Evolutionary conservation across 2,888 invertebrate species (phyloP).

Genomic region (Nymphalis polychloros): DNA sequence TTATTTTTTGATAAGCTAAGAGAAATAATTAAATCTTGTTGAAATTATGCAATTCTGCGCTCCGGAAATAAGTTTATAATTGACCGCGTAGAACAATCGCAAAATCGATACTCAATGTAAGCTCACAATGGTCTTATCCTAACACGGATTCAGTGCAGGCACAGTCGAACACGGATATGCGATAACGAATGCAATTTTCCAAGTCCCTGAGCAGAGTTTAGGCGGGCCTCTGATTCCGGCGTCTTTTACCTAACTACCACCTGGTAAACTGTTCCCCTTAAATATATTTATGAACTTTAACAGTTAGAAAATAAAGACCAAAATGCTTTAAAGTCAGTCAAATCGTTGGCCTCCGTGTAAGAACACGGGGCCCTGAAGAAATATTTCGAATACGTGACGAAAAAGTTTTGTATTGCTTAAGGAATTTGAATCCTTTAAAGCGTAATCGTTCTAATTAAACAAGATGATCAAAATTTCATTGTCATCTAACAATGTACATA

Average conservation of each 20-base stretch:
- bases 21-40: not conserved
- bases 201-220: constrained; percentile 75
- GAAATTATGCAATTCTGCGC: constrained; percentile 2
- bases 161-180: constrained; percentile 69
- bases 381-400: constrained; percentile 33
- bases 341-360: constrained; percentile 15
- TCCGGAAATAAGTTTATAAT: constrained; percentile 17
- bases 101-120: constrained; percentile 37
- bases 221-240: constrained; percentile 61
- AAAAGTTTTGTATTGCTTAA: constrained; percentile 29
- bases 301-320: constrained; percentile 9
- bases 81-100: constrained; percentile 27
- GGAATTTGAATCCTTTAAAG: constrained; percentile 25
- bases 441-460: constrained; percentile 26
- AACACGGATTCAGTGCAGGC: constrained; percentile 34
- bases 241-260: constrained; percentile 57
- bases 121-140: constrained; percentile 38
- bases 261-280: constrained; percentile 43
- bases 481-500: not conserved
- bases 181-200: constrained; percentile 82
- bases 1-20: no score
- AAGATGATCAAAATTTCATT: constrained; percentile 1
- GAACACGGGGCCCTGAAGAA: constrained; percentile 21
- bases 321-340: constrained; percentile 9
- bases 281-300: constrained; percentile 22